These are phyloP conservation scores for Galeruca laticollis DNA, from an alignment of 2,888 invertebrate genomes.

Conservation along the genomic window DNA sequence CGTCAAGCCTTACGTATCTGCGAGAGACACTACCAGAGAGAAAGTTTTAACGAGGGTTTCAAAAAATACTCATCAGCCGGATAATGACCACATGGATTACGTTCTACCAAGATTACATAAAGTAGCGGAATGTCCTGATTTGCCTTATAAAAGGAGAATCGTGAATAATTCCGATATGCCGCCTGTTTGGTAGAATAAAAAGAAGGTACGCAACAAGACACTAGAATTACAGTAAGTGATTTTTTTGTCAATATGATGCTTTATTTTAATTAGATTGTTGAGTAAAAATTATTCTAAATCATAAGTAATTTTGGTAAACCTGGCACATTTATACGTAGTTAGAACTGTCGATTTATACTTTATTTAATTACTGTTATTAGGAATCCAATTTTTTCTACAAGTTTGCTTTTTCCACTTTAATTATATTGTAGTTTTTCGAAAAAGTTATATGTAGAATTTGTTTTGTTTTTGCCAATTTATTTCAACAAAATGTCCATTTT, in stretches of 20 bases:
- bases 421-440: no score
- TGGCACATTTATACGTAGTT: no score
- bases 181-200: slow-evolving; percentile 52
- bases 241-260: not conserved
- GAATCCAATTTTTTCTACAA: no score
- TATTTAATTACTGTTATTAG: no score
- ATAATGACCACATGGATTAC: slow-evolving; percentile 73
- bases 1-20: slow-evolving; percentile 76
- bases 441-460: no score
- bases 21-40: slow-evolving; percentile 75
- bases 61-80: slow-evolving; percentile 70
- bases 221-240: not conserved
- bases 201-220: slow-evolving; percentile 22
- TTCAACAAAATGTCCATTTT: no score
- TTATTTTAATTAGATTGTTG: not conserved
- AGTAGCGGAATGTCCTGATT: slow-evolving; percentile 66
- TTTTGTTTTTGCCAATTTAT: no score
- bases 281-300: no score
- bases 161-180: slow-evolving; percentile 66
- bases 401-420: no score
- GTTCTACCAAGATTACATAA: slow-evolving; percentile 74
- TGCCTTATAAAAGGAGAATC: slow-evolving; percentile 67
- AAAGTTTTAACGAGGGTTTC: slow-evolving; percentile 73
- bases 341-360: no score
- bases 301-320: no score